Base-by-base conservation (phyloP, 2,888 invertebrate species). In the Conus canariensis region DNA sequence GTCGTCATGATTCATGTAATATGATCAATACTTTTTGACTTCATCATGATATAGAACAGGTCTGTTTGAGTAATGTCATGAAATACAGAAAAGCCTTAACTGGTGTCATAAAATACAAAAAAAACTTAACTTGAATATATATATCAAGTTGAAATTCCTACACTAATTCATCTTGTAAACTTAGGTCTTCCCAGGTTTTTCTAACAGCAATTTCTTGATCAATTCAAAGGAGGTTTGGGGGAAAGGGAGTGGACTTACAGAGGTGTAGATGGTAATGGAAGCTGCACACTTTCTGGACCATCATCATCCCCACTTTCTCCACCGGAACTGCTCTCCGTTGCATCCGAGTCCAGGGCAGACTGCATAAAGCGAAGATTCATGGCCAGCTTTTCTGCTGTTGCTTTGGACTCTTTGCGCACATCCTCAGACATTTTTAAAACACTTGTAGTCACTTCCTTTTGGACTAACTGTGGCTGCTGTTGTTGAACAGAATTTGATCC, bases 231-330 rank as follows among this genome's bases (percentile, higher is more conserved):
- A n/a, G 74, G 74, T 9, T 22, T 19, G 10, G 64, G 8, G 64
- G 64, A 7, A 64, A 16, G 64, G 7, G 12, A 64, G 16, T 7
- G 64, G 59, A 89, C 93, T 93, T 91, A 93, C 93, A 93, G 90
- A 60, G 92, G 92, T 59, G 92, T 90, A 14, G 91, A 88, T 22
- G 91, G 91, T 56, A 89, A 82, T 85, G 92, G 90, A 83, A 90
- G 90, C 25, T 91, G 86, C 10, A 90, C 87, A 77, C 80, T 87
- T 22, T 91, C 87, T 56, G 90, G 90, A 58, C 96, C 96, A 90
- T 98, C 97, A 96, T 99, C 99, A 97, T 99, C 99, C 96, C 98
- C 98, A 95, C 98, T 98, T 96, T 99, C 99, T 67, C 98, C 98
- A 89, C 98, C 99, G 25, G 99, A 99, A 95, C 98, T 99, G 91